phyloP scores from a whole-genome alignment of 1,140 invertebrate genomes.

The Penaeus vannamei region DNA sequence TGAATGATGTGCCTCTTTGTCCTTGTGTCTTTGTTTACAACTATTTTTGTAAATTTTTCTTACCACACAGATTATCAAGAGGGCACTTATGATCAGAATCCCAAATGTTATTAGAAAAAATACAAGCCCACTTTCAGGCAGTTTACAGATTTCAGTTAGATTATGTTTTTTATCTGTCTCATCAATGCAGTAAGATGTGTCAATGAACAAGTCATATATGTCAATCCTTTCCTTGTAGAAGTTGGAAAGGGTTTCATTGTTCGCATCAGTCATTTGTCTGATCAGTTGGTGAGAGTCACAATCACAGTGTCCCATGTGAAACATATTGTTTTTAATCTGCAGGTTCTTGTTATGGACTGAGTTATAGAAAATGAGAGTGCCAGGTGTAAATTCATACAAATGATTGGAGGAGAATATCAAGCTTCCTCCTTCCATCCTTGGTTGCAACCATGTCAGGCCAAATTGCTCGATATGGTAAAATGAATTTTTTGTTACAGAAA shows the following conservation, averaged over 20 bases:
- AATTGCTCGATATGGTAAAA: constrained; percentile 38
- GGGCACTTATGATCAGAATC: too few species aligned
- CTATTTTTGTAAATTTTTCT: too few species aligned
- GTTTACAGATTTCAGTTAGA: neutral
- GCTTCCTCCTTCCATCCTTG: neutral
- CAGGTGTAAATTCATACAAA: constrained; percentile 8
- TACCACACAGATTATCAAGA: too few species aligned
- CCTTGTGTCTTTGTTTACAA: too few species aligned
- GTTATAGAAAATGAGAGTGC: constrained; percentile 26
- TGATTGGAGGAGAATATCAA: constrained; percentile 30
- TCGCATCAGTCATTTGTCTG: constrained; percentile 11
- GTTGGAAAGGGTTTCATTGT: neutral
- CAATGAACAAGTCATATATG: neutral
- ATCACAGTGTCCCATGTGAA: constrained; percentile 10
- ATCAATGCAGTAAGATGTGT: constrained; percentile 33
- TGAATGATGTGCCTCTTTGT: too few species aligned
- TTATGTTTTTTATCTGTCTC: neutral
- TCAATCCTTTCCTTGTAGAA: neutral
- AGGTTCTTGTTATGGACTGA: constrained; percentile 45
- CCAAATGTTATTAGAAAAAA: too few species aligned
- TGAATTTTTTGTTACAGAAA: constrained; percentile 16
- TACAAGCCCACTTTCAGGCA: too few species aligned
- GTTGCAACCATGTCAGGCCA: constrained; percentile 11
- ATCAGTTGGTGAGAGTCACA: constrained; percentile 11
- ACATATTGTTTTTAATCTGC: constrained; percentile 29